Conservation (phyloP, 2,113 vertebrate species). For the Burhinus bistriatus region DNA sequence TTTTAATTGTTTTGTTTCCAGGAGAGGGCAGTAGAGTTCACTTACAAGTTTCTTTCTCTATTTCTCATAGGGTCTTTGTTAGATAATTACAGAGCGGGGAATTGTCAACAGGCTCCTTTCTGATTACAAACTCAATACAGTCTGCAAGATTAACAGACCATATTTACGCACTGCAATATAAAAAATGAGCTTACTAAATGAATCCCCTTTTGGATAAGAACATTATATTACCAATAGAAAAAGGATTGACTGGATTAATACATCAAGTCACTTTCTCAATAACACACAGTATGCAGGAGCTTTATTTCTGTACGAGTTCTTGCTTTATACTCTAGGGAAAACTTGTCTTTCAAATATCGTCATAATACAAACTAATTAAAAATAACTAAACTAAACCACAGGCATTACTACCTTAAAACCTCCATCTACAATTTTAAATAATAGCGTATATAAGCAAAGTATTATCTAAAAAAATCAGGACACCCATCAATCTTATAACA, state of each 20-base stretch:
- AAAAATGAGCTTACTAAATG: neutral
- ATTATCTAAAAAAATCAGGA: neutral
- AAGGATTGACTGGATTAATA: neutral
- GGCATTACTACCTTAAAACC: neutral
- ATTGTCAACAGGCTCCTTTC: neutral
- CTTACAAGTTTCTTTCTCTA: neutral
- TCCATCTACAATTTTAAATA: neutral
- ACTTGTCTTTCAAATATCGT: neutral
- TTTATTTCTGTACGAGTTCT: neutral
- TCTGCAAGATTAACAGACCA: neutral
- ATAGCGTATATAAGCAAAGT: neutral
- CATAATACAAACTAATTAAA: neutral
- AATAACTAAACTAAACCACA: neutral
- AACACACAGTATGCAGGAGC: neutral
- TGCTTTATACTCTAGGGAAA: neutral
- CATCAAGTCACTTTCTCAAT: neutral
- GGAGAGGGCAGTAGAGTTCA: constrained; percentile 45
- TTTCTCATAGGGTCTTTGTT: neutral
- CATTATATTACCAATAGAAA: neutral
- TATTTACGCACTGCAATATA: neutral
- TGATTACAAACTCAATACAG: neutral
- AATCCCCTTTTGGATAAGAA: neutral
- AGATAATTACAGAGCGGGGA: neutral
- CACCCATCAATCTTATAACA: neutral
- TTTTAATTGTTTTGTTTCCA: neutral